Evolutionary conservation across 2,797 vertebrate genomes (phyloP).

Genomic region (Psittacula echo): DNA sequence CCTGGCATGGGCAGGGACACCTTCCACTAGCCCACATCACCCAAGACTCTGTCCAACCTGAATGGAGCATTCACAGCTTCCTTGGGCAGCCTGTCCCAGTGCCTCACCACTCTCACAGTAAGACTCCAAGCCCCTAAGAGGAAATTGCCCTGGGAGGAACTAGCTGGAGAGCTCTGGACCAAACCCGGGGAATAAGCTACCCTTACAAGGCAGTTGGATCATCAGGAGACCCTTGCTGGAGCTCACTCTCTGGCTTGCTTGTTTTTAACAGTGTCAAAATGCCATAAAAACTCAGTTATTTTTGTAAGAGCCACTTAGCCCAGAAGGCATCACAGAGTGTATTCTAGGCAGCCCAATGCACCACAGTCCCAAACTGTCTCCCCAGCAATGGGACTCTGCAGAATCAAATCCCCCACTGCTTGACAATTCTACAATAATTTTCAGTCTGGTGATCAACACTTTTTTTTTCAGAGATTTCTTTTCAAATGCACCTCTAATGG

Average conservation of each 20-base stretch:
- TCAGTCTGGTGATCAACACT: neutral
- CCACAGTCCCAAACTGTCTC: neutral
- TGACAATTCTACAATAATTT: neutral
- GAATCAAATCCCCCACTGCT: neutral
- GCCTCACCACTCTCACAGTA: neutral
- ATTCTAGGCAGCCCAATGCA: neutral
- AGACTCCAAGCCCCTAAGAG: neutral
- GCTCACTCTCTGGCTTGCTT: neutral
- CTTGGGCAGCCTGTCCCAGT: neutral
- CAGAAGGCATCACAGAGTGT: neutral
- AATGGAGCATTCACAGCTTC: neutral
- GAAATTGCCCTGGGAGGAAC: neutral
- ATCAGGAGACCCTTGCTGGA: neutral
- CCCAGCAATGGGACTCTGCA: neutral
- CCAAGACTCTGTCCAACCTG: neutral
- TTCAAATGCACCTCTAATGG: constrained; percentile 40
- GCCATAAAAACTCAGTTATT: neutral
- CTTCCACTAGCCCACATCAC: neutral
- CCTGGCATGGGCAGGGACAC: neutral
- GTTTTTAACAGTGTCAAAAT: neutral
- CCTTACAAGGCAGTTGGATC: neutral
- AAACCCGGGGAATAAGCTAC: neutral
- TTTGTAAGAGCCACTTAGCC: neutral
- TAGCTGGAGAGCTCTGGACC: neutral
- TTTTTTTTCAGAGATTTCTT: constrained; percentile 6